Evolutionary conservation across 2,113 vertebrate genomes (phyloP).

Genomic region (Cygnus atratus): DNA sequence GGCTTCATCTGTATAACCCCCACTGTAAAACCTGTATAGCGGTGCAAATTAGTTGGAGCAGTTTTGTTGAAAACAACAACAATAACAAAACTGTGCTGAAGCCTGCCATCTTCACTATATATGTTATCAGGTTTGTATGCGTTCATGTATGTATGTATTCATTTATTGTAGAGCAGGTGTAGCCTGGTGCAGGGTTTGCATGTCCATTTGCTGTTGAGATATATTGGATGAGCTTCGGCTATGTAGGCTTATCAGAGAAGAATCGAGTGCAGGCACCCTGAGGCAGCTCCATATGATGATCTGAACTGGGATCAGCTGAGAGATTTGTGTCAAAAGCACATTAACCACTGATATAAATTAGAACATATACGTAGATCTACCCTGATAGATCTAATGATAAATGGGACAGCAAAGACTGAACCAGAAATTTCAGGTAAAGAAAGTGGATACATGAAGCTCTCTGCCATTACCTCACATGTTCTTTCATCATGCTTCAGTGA

Average conservation of each 20-base stretch:
- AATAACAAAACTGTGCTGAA: background rate
- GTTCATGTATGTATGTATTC: background rate
- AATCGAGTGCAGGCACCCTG: background rate
- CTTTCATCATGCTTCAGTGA: background rate
- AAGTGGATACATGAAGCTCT: background rate
- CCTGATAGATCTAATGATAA: background rate
- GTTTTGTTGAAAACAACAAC: background rate
- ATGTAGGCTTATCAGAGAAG: background rate
- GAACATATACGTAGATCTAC: background rate
- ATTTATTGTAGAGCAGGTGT: background rate
- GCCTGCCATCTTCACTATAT: background rate
- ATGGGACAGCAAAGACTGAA: background rate
- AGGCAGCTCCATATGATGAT: background rate
- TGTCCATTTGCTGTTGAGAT: background rate
- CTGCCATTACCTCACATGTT: background rate
- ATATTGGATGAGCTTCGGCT: background rate
- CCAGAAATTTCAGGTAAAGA: background rate
- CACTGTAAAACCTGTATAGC: background rate
- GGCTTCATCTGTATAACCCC: background rate
- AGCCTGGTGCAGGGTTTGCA: background rate
- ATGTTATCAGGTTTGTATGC: background rate
- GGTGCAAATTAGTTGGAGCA: background rate
- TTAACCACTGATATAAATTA: background rate
- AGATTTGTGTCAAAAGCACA: background rate
- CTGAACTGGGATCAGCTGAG: background rate